phyloP scores from a whole-genome alignment of 2,888 invertebrate genomes.

The Latrodectus hesperus region DNA sequence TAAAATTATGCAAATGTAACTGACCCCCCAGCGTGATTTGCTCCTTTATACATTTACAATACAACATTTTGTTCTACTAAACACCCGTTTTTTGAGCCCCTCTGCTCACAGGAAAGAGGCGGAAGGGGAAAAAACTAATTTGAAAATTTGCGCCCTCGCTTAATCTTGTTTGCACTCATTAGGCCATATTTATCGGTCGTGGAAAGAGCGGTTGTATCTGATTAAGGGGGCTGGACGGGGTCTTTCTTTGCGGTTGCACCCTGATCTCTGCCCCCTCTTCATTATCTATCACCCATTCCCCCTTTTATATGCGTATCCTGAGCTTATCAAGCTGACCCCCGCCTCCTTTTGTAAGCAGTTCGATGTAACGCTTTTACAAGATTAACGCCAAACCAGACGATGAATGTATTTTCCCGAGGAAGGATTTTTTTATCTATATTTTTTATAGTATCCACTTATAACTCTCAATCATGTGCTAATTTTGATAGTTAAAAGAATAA shows the following conservation, averaged over 20 bases:
- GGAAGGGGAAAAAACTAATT: conserved; percentile 32
- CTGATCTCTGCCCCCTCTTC: conserved; percentile 37
- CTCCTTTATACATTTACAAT: conserved; percentile 49
- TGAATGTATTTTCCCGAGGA: conserved; percentile 7
- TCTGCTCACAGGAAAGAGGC: background rate
- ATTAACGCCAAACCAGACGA: conserved; percentile 23
- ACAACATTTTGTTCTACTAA: conserved; percentile 37
- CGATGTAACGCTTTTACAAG: conserved; percentile 48
- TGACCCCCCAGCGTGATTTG: conserved; percentile 33
- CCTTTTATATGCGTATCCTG: conserved; percentile 14
- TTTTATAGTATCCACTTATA: conserved; percentile 27
- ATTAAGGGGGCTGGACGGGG: conserved; percentile 48
- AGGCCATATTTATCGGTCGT: conserved; percentile 58
- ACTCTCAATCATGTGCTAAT: conserved; percentile 5
- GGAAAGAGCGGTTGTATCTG: conserved; percentile 56
- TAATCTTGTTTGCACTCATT: conserved; percentile 68
- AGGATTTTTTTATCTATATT: conserved; percentile 13
- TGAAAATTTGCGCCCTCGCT: conserved; percentile 41
- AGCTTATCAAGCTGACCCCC: conserved; percentile 17
- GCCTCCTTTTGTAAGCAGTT: conserved; percentile 27
- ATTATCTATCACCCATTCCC: conserved; percentile 28
- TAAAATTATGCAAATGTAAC: conserved; percentile 57
- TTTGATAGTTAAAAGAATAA: too few relatives aligned
- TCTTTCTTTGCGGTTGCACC: conserved; percentile 53
- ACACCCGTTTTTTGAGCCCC: background rate